Percentiles rank a stretch among this genome's conserved stretches.
Conservation (phyloP, 2,797 vertebrate genomes). For the Pseudomugil gertrudae region DNA sequence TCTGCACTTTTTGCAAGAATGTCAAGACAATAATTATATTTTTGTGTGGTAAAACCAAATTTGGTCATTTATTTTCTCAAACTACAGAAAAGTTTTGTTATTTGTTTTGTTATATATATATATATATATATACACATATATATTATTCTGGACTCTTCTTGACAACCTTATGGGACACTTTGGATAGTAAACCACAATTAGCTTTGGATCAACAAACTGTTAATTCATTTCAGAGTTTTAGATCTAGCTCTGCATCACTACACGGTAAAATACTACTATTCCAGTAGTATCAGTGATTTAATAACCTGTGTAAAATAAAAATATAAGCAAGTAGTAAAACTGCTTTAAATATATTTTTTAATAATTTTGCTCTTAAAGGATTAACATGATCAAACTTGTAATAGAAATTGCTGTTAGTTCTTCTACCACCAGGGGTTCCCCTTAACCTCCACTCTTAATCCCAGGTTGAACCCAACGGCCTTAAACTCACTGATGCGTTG, state of each 20-base stretch:
- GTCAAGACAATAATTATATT: not conserved
- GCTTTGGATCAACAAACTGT: not conserved
- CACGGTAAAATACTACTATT: not conserved
- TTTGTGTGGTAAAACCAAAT: not conserved
- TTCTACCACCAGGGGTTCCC: constrained; percentile 72
- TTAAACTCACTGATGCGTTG: constrained; percentile 52
- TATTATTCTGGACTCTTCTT: not conserved
- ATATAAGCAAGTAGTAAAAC: too few species aligned
- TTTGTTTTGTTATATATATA: too few species aligned
- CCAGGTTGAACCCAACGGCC: constrained; percentile 55
- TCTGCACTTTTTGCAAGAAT: not conserved
- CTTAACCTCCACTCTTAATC: constrained; percentile 61
- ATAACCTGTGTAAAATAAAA: too few species aligned
- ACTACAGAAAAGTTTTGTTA: not conserved
- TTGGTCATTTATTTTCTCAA: not conserved
- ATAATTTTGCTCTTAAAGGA: too few species aligned
- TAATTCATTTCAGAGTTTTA: not conserved
- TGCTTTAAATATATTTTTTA: too few species aligned
- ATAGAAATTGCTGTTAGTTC: constrained; percentile 38
- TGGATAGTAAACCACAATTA: not conserved
- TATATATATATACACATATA: too few species aligned
- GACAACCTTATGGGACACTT: not conserved
- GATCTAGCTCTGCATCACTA: not conserved
- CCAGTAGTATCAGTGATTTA: not conserved
- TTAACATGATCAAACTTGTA: not conserved